These are phyloP conservation scores for Botrylloides violaceus DNA, from an alignment of 23 tunicate species.

Conservation along the genomic window DNA sequence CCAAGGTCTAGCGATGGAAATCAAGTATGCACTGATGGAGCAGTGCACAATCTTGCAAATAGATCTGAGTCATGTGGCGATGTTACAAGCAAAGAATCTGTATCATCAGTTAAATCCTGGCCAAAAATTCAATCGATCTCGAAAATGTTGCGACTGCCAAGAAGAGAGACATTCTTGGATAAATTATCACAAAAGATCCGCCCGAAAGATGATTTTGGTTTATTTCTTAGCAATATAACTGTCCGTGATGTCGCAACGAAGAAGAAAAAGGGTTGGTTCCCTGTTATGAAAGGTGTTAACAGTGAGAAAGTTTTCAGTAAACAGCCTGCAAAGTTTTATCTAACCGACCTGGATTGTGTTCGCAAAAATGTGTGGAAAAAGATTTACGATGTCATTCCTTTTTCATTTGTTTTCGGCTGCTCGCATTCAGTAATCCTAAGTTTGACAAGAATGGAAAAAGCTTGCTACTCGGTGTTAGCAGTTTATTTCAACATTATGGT, in stretches of 20 bases:
- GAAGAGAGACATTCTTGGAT: neutral
- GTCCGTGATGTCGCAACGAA: neutral
- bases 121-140: neutral
- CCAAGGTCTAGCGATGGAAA: neutral
- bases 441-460: constrained; percentile 33
- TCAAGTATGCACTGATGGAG: neutral
- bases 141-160: neutral
- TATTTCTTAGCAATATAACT: neutral
- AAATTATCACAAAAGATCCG: neutral
- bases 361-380: neutral
- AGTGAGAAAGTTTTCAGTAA: neutral
- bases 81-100: neutral
- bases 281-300: neutral
- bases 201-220: neutral
- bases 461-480: constrained; percentile 7
- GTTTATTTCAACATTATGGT: constrained; percentile 12
- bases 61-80: neutral
- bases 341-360: neutral
- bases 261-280: neutral
- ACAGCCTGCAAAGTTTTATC: neutral
- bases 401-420: constrained; percentile 12
- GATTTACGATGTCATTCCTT: constrained; percentile 8
- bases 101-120: constrained; percentile 1
- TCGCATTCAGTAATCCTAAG: constrained; percentile 3
- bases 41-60: neutral